These are phyloP conservation scores for Crocidura indochinensis DNA, from an alignment of 2,797 vertebrate species.

Conservation along the genomic window DNA sequence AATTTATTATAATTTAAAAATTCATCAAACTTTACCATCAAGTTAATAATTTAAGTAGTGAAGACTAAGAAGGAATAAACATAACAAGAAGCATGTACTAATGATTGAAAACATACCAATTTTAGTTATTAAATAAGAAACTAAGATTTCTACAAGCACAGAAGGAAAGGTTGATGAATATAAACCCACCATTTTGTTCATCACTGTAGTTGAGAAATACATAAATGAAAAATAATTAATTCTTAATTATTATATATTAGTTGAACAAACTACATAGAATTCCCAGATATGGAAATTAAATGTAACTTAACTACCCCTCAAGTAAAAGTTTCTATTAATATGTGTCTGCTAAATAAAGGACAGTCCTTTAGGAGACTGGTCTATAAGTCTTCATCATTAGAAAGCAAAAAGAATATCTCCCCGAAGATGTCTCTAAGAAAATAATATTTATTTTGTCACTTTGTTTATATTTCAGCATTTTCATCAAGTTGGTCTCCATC, in stretches of 20 bases:
- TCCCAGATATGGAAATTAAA: constrained; percentile 14
- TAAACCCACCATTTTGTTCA: background rate
- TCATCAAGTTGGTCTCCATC: background rate
- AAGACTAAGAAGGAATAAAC: background rate
- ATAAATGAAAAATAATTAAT: background rate
- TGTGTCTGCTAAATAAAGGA: background rate
- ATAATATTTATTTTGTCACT: background rate
- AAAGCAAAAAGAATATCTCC: background rate
- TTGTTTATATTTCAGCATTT: background rate
- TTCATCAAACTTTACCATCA: background rate
- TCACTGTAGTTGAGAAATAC: background rate
- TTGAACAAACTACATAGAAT: constrained; percentile 32
- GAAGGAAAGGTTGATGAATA: background rate
- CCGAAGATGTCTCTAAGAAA: background rate
- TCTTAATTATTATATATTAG: background rate
- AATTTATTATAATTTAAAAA: constrained; percentile 41
- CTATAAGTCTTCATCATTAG: background rate
- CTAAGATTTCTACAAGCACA: background rate
- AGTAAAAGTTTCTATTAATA: background rate
- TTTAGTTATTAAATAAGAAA: background rate
- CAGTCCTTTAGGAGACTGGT: background rate
- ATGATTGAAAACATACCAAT: constrained; percentile 1
- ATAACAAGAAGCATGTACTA: background rate
- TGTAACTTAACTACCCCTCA: constrained; percentile 9
- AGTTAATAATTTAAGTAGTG: constrained; percentile 33